These are phyloP conservation scores for Merodon equestris DNA, from an alignment of 2,888 invertebrate genomes.

Conservation along the genomic window DNA sequence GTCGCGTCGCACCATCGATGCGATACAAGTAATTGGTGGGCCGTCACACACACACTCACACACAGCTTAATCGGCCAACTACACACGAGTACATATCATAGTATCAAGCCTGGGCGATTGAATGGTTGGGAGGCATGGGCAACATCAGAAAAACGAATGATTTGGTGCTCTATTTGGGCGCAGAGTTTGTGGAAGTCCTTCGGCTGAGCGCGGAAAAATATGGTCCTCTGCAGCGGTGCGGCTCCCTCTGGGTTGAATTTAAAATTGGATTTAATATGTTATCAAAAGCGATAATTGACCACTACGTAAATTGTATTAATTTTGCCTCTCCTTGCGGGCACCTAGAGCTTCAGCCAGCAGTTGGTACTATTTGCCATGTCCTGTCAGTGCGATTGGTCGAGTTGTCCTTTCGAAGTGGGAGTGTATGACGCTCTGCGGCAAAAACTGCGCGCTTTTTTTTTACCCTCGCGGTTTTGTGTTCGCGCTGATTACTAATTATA, in stretches of 20 bases:
- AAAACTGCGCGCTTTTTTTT: slow-evolving; percentile 40
- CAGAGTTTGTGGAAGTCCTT: slow-evolving; percentile 9
- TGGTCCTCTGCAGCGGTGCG: slow-evolving; percentile 47
- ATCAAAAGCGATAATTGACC: slow-evolving; percentile 69
- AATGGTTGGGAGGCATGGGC: neutral
- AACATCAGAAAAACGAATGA: slow-evolving; percentile 34
- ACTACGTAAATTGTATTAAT: slow-evolving; percentile 68
- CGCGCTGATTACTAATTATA: slow-evolving; percentile 66
- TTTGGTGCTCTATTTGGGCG: slow-evolving; percentile 67
- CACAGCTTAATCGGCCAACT: slow-evolving; percentile 31
- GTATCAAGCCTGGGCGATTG: neutral
- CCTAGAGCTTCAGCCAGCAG: too few relatives aligned
- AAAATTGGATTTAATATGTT: slow-evolving; percentile 68
- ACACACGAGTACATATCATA: slow-evolving; percentile 36
- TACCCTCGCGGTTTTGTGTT: slow-evolving; percentile 40
- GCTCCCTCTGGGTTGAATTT: slow-evolving; percentile 62
- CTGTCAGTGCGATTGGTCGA: neutral
- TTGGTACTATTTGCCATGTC: neutral
- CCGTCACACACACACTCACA: slow-evolving; percentile 16
- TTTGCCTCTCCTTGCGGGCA: slow-evolving; percentile 41
- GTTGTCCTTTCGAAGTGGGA: too few relatives aligned
- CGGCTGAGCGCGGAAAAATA: slow-evolving; percentile 31
- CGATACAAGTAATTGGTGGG: slow-evolving; percentile 65
- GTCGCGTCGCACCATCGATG: slow-evolving; percentile 37
- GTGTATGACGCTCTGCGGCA: slow-evolving; percentile 19